A percentile compares a stretch with the other conserved stretches of the same genome.
phyloP scores from a whole-genome alignment of 2,888 invertebrate genomes.

The Melanostoma mellinum region DNA sequence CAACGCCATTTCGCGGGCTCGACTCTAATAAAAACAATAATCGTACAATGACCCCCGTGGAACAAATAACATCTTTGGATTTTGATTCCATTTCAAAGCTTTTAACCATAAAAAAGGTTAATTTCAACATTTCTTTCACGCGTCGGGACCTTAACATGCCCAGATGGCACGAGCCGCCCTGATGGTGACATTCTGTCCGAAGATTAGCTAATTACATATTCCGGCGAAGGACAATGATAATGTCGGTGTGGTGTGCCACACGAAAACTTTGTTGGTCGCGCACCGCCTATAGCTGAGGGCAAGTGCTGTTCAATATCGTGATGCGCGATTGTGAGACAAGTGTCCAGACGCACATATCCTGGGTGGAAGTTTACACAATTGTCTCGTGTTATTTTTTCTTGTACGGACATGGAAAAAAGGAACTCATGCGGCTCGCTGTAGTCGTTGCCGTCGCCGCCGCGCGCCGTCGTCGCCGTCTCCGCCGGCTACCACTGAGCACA shows the following conservation, averaged over 20 bases:
- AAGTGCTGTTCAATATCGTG: slow-evolving; percentile 16
- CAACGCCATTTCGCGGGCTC: slow-evolving; percentile 31
- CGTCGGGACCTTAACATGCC: slow-evolving; percentile 18
- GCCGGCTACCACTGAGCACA: not conserved
- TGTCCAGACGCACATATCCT: slow-evolving; percentile 69
- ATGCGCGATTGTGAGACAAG: slow-evolving; percentile 57
- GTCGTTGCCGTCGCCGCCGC: not conserved
- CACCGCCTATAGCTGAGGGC: slow-evolving; percentile 15
- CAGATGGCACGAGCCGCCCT: slow-evolving; percentile 41
- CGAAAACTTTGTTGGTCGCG: slow-evolving; percentile 44
- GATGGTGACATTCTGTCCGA: slow-evolving; percentile 3
- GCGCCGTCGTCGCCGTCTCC: not conserved
- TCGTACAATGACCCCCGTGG: slow-evolving; percentile 50
- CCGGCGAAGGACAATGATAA: slow-evolving; percentile 44
- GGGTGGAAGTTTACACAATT: slow-evolving; percentile 54
- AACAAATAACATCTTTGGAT: not conserved
- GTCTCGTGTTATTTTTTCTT: slow-evolving; percentile 33
- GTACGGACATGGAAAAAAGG: slow-evolving; percentile 48
- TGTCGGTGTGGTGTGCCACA: slow-evolving; percentile 50
- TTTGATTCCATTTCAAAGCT: slow-evolving; percentile 11
- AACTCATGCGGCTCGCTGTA: not conserved
- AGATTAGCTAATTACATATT: slow-evolving; percentile 54
- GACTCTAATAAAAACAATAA: slow-evolving; percentile 30
- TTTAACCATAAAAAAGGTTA: slow-evolving; percentile 7
- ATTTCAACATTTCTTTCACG: slow-evolving; percentile 20